phyloP scores from a whole-genome alignment of 2,113 vertebrate genomes.

The Fregetta grallaria region DNA sequence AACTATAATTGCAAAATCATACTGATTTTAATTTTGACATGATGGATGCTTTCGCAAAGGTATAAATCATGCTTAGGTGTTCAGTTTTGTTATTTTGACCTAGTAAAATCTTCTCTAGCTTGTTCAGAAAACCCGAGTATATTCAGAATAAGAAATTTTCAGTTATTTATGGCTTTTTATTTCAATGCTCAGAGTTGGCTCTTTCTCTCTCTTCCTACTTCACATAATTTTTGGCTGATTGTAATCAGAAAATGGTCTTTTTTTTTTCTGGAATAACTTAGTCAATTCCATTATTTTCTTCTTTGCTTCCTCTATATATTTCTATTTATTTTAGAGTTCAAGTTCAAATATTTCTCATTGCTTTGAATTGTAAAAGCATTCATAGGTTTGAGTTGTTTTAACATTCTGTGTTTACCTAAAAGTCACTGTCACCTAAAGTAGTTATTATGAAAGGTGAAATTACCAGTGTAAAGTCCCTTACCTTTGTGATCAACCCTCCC shows the following conservation, averaged over 20 bases:
- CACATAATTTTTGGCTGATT: background rate
- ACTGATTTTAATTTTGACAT: background rate
- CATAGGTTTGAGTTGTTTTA: background rate
- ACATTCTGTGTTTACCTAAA: background rate
- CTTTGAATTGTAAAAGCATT: background rate
- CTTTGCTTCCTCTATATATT: background rate
- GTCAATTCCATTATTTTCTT: background rate
- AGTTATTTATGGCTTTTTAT: background rate
- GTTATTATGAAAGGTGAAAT: background rate
- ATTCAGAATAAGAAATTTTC: background rate
- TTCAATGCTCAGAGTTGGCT: background rate
- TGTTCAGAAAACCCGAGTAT: background rate
- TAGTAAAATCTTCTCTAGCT: background rate
- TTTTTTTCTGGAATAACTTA: background rate
- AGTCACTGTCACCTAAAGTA: background rate
- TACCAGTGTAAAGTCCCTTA: background rate
- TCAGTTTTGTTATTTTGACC: background rate
- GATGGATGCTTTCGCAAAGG: background rate
- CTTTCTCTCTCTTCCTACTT: background rate
- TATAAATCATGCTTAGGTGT: background rate
- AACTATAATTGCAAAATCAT: slow-evolving; percentile 7
- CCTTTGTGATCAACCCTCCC: background rate
- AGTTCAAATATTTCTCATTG: background rate
- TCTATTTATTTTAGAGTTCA: background rate
- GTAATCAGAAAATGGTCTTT: background rate